A percentile compares a stretch with the other conserved stretches of the same genome.
These are phyloP conservation scores for Iguana delicatissima DNA, from an alignment of 2,797 vertebrate species.

Conservation along the genomic window DNA sequence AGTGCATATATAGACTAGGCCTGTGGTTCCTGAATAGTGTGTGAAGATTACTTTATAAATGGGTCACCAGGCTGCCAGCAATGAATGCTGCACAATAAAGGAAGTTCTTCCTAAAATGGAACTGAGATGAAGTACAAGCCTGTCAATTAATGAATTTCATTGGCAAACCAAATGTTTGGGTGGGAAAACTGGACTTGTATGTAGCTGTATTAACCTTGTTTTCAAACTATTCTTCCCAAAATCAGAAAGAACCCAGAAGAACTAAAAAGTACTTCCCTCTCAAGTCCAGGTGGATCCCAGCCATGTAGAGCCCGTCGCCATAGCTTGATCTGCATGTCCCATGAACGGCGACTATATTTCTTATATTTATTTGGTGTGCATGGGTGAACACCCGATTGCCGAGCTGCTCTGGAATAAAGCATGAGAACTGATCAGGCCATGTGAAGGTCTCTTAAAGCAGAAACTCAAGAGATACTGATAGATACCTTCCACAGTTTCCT, in stretches of 20 bases:
- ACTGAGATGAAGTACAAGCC: background rate
- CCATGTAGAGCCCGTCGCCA: constrained; percentile 87
- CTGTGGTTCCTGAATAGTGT: constrained; percentile 30
- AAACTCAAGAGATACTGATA: background rate
- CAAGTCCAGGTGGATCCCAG: constrained; percentile 82
- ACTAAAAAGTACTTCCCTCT: constrained; percentile 42
- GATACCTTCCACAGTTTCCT: background rate
- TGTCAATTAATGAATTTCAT: background rate
- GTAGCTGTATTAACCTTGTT: background rate
- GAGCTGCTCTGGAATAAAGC: constrained; percentile 74
- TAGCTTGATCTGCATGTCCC: constrained; percentile 90
- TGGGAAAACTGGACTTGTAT: background rate
- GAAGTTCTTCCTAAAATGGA: constrained; percentile 1
- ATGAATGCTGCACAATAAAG: constrained; percentile 17
- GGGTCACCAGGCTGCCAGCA: constrained; percentile 12
- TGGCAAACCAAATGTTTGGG: background rate
- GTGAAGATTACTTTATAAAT: constrained; percentile 33
- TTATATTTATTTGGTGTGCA: constrained; percentile 88
- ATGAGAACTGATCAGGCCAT: background rate
- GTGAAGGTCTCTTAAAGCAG: background rate
- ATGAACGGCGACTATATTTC: constrained; percentile 88
- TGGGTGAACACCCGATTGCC: constrained; percentile 85
- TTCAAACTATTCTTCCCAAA: background rate
- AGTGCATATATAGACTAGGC: constrained; percentile 1
- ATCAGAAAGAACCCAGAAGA: constrained; percentile 27